A percentile compares a stretch with the other conserved stretches of the same genome.
These are phyloP conservation scores for Fulica atra DNA, from an alignment of 2,113 vertebrate species.

Conservation along the genomic window DNA sequence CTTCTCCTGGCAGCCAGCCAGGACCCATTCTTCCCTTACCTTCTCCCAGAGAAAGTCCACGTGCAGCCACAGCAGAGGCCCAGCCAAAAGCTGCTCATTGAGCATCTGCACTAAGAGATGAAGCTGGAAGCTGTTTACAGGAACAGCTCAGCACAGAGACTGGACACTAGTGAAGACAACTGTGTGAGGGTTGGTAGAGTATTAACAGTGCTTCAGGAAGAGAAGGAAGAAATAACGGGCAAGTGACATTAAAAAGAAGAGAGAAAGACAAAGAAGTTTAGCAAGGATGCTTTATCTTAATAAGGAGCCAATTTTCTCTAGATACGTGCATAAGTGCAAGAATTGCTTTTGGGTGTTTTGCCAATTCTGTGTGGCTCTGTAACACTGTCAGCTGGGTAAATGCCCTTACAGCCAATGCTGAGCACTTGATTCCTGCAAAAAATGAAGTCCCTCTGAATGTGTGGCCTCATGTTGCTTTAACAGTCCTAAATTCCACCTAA, in stretches of 20 bases:
- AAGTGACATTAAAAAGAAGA: not conserved
- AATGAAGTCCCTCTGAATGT: not conserved
- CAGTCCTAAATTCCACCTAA: conserved; percentile 15
- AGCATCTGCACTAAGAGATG: not conserved
- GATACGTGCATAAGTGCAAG: accelerated
- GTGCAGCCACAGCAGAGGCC: not conserved
- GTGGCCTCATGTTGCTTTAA: not conserved
- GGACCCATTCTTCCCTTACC: not conserved
- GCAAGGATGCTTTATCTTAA: not conserved
- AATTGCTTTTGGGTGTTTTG: not conserved
- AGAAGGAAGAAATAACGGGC: not conserved
- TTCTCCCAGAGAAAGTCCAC: not conserved
- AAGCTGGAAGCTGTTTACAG: not conserved
- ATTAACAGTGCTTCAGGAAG: not conserved
- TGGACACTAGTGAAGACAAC: not conserved
- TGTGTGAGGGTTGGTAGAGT: not conserved
- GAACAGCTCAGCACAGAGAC: not conserved
- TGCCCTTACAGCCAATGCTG: not conserved
- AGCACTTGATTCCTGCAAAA: not conserved
- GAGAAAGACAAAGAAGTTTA: not conserved
- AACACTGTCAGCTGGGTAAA: not conserved
- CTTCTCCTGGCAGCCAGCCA: not conserved
- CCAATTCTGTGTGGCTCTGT: not conserved
- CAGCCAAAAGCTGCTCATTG: not conserved
- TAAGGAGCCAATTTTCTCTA: not conserved